A percentile compares a stretch with the other conserved stretches of the same genome.
These are phyloP conservation scores for Planococcus citri DNA, from an alignment of 1,140 invertebrate species.

Conservation along the genomic window DNA sequence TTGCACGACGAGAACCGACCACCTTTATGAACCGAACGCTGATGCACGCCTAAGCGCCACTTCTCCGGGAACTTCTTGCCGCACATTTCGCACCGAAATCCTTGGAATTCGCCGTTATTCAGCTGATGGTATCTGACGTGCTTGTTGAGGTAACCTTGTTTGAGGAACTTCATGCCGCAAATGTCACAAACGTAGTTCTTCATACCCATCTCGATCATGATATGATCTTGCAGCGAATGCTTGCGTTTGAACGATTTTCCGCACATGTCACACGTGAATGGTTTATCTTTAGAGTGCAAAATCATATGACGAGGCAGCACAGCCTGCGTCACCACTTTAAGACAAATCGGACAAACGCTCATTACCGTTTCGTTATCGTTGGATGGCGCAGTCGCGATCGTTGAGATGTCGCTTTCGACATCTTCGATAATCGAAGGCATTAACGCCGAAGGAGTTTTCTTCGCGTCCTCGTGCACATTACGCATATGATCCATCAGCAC, in stretches of 20 bases:
- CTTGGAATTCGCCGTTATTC: slow-evolving; percentile 9
- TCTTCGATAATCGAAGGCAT: not conserved
- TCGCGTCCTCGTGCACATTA: not conserved
- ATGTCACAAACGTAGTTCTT: slow-evolving; percentile 35
- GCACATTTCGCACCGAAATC: not conserved
- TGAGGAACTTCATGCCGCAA: slow-evolving; percentile 42
- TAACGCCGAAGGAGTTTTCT: not conserved
- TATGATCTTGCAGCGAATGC: slow-evolving; percentile 50
- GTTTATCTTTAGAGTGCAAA: slow-evolving; percentile 67
- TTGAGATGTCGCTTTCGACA: too few species aligned
- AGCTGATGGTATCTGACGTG: slow-evolving; percentile 25
- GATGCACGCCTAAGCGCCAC: slow-evolving; percentile 12
- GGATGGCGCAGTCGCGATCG: too few species aligned
- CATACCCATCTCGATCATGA: slow-evolving; percentile 54
- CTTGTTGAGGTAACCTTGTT: slow-evolving; percentile 28
- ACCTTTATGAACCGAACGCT: slow-evolving; percentile 45
- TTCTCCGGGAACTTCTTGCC: slow-evolving; percentile 2
- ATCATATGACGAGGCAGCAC: slow-evolving; percentile 57
- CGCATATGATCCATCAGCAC: not conserved
- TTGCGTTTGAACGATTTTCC: slow-evolving; percentile 78
- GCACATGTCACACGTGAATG: slow-evolving; percentile 73
- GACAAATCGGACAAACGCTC: not conserved
- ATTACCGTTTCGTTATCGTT: not conserved
- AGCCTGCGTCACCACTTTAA: not conserved
- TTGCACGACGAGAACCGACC: slow-evolving; percentile 39